Evolutionary conservation across 2,113 vertebrate species (phyloP), one percentile per base, ranked within the genome.

Genomic region (Cyanocitta stelleri): DNA sequence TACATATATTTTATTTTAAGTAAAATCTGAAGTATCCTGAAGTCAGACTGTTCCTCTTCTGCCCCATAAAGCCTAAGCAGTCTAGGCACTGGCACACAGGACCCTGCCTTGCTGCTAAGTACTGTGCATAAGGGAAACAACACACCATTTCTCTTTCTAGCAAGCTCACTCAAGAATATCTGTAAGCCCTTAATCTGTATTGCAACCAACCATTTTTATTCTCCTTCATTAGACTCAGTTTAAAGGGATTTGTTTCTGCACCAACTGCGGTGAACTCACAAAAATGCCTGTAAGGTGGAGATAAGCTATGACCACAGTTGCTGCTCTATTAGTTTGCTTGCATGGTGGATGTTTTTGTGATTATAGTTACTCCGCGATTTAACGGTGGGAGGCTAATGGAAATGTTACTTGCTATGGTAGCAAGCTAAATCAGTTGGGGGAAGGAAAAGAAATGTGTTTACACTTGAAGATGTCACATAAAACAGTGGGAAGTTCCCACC

Each of bases 301-400:
- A 97, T 96, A 97, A 97, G 96, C 76, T n/a, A 95, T 85, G 94
- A 93, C 96, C 94, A 96, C 90, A 95, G 94, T 97, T 96, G 85
- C 79, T 97, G 86, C 95, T 97, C 89, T 97, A 78, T 95, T 97
- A 96, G 96, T 95, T 97, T 98, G 96, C 98, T 98, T 98, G 96
- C 95, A 80, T 97, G 94, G 91, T 96, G 92, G 95, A 96, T 92
- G 95, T 96, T 96, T 97, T 97, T 95, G 93, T 96, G 93, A 97
- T 97, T 97, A 97, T 96, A 96, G 93, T 97, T 98, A 94, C 96
- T 98, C 94, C 93, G 87, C n/a, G 80, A 98, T 97, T 98, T 98
- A 98, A 98, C 97, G 85, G 98, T 98, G 94, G 98, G 98, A 97
- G 98, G 98, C 91, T 98, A 98, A 98, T 98, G 97, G 97, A 98